Base-by-base conservation (phyloP, 2,113 vertebrate species). In the Pardalotus punctatus region DNA sequence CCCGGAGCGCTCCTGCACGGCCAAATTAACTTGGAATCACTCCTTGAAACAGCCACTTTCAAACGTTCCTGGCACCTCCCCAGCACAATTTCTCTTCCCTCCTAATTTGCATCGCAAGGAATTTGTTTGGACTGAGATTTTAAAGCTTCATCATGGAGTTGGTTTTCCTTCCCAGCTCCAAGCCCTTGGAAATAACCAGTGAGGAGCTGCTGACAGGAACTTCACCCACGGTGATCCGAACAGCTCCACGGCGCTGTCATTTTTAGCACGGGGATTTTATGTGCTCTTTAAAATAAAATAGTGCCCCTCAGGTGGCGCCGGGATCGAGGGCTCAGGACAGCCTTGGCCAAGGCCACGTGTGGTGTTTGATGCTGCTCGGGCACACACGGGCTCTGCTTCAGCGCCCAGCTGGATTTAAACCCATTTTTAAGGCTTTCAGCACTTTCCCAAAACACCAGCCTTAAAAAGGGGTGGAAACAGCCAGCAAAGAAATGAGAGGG, bases 1-100 rank as follows among this genome's bases (percentile, higher is more conserved):
- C 84, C 66, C 27, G 3, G 0, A 5, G 61, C 1, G 15, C 11
- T 50, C 3, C 0, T 12, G 33, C 51, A 4, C 1, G 53, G 76
- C 22, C 90, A 79, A 62, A 82, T 83, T 28, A 53, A 58, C 33
- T 33, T 47, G 23, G 62, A 86, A 73, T 24, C 5, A 0, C 67
- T 77, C 60, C 74, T 16, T 15, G 65, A 38, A 79, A 70, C 5
- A 64, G 60, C 14, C 47, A 14, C 78, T 64, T 77, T 21, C 88
- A 48, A 66, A 56, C 28, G 14, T 40, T 56, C 36, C 60, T 80
- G 81, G 67, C 77, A 91, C 40, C 11, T 62, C 77, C 33, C 12
- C 14, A 8, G 24, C 11, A 13, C 47, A 27, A 21, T 67, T 80
- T 67, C 43, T 45, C 43, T 43, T 40, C 47, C 6, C 38, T 60